Percentiles rank a stretch among this genome's conserved stretches.
Conservation (phyloP, 2,888 invertebrate species). For the Ornithoptera alexandrae region DNA sequence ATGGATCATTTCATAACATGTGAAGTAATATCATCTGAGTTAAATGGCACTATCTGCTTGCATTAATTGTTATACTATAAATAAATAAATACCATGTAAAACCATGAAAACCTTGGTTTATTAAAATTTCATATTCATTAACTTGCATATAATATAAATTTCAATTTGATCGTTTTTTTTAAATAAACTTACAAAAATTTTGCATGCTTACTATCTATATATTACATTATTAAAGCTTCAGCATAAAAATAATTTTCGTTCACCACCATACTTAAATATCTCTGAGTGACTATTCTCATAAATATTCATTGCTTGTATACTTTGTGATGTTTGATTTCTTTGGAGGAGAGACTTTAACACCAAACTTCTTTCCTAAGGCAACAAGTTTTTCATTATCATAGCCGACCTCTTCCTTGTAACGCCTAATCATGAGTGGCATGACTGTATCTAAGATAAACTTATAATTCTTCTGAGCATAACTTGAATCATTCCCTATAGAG, state of each 20-base stretch:
- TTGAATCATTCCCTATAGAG: slow-evolving; percentile 65
- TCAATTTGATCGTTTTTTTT: slow-evolving; percentile 74
- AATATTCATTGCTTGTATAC: slow-evolving; percentile 84
- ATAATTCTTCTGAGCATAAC: slow-evolving; percentile 82
- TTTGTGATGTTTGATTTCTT: slow-evolving; percentile 83
- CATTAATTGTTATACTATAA: slow-evolving; percentile 10
- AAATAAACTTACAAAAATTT: slow-evolving; percentile 77
- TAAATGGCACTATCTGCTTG: slow-evolving; percentile 18
- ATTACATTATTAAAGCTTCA: slow-evolving; percentile 78
- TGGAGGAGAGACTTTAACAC: slow-evolving; percentile 74
- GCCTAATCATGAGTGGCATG: slow-evolving; percentile 81
- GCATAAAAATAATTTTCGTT: slow-evolving; percentile 72
- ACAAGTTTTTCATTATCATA: slow-evolving; percentile 79
- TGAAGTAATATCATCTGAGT: background rate
- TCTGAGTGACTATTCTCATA: slow-evolving; percentile 67
- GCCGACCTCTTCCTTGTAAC: slow-evolving; percentile 81
- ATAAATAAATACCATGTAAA: slow-evolving; percentile 32
- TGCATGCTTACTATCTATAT: slow-evolving; percentile 77
- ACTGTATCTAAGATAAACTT: slow-evolving; percentile 85
- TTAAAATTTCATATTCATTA: slow-evolving; percentile 75
- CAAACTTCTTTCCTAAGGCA: slow-evolving; percentile 77
- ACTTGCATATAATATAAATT: slow-evolving; percentile 76
- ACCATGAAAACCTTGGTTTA: slow-evolving; percentile 50
- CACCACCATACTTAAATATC: slow-evolving; percentile 43
- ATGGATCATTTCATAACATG: background rate